phyloP scores from a whole-genome alignment of 2,888 invertebrate genomes.

The Trachelus stipa region DNA sequence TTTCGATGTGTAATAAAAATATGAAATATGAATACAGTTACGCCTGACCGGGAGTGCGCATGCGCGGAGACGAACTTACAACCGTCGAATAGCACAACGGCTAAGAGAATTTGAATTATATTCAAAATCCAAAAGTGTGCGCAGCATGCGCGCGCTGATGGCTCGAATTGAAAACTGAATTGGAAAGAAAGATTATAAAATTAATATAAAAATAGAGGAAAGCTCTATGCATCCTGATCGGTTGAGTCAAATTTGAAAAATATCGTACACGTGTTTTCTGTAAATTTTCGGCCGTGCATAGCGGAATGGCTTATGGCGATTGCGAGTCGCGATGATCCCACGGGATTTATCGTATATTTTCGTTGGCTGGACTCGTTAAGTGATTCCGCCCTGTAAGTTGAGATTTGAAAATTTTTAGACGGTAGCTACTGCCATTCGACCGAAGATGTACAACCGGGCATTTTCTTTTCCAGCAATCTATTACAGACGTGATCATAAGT shows the following conservation, averaged over 20 bases:
- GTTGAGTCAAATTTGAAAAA: background rate
- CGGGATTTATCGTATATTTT: background rate
- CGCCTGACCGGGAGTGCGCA: background rate
- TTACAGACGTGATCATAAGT: background rate
- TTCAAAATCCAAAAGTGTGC: no score
- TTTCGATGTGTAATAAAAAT: background rate
- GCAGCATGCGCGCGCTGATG: background rate
- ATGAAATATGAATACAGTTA: background rate
- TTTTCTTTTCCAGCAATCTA: background rate
- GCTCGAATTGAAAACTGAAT: no score
- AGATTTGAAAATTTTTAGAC: background rate
- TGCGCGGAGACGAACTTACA: background rate
- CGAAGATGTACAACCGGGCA: background rate
- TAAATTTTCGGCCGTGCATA: background rate
- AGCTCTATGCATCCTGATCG: background rate
- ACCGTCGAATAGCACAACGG: background rate
- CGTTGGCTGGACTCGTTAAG: background rate
- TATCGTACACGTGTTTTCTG: background rate
- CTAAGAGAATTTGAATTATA: background rate
- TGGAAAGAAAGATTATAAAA: no score
- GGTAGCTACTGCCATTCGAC: background rate
- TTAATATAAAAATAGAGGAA: no score
- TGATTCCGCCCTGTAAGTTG: background rate
- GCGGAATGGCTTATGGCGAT: background rate
- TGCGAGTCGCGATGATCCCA: background rate